Base-by-base conservation (phyloP, 2,113 vertebrate genomes). In the Indri indri region DNA sequence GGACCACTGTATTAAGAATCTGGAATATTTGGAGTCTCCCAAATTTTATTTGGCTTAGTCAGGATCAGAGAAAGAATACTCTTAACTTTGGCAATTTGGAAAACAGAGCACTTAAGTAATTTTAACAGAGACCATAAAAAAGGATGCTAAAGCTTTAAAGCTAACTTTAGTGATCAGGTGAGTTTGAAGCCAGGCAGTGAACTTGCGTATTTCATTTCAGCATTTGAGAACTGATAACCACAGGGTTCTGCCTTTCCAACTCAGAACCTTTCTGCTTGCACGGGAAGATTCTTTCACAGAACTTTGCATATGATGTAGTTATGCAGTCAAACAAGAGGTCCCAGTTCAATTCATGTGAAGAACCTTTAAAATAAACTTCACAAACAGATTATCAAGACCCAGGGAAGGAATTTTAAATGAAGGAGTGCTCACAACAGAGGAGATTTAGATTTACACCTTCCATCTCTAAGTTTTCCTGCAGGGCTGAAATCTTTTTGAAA, bases 401-500 rank as follows among this genome's bases (percentile, higher is more conserved):
- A 63, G 59, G 59, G 68, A 85, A 91, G 59, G 22, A 85, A 61
- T 82, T 68, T 91, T 73, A 94, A 93, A 52, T 0, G 16, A 30
- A 94, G 61, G 54, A 34, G 50, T 79, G 18, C 9, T 74, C 45
- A 54, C 22, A 79, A 13, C 37, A 77, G 88, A 73, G 85, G 54
- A 34, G 57, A 52, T 90, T 92, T 73, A 89, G 61, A 40, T 84
- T 97, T 82, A 61, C 2, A 17, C 20, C 10, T 95, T 40, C 63
- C 74, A 5, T 34, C 47, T 81, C 37, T 85, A 0, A 5, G 63
- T 91, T 82, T 50, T 77, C 52, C 87, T 93, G 65, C 52, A 34
- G 1, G 25, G 63, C 40, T 90, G 91, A 95, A 92, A 73, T 90
- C 57, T 96, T 93, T 95, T 90, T 88, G 57, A 96, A 97, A 91